Evolutionary conservation across 2,888 invertebrate species (phyloP), one percentile per base, ranked within the genome.

Genomic region (Meliscaeva auricollis): DNA sequence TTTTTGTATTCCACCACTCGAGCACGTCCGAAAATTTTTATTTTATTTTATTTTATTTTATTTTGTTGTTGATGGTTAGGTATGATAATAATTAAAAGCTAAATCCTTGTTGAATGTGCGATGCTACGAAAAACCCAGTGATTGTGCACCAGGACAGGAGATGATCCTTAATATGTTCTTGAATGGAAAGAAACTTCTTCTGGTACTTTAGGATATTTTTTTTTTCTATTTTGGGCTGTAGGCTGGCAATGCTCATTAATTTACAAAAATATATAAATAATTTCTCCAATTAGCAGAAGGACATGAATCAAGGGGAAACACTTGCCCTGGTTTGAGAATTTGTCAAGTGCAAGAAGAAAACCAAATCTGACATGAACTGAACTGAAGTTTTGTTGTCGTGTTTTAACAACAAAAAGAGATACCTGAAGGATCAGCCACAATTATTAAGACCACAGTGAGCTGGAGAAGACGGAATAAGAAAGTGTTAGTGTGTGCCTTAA

Each of bases 1-100:
- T 83, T 73, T 80, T 77, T 87, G 82, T 88, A 38, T 88, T 85
- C 87, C 79, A 78, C 83, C 88, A 88, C 88, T 88, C 85, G 75
- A 87, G 87, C 88, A 88, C 88, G 88, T 87, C 83, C 87, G 74
- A 87, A 83, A 87, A 79, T 87, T 82, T 80, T 81, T 38, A 9
- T 85, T 84, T 60, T n/a, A n/a, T 81, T 62, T 73, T 75, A 75
- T 81, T 62, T 73, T 75, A 75, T 56, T 56, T 17, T 35, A 60
- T 60, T 41, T 60, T 60, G 41, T 41, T 69, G 73, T 50, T 68
- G 76, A n/a, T n/a, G n/a, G n/a, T n/a, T n/a, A n/a, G n/a, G 76
- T 76, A 73, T 35, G 66, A 35, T 69, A 64, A 77, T 81, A 85
- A 81, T 85, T 85, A 81, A 81, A 84, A 75, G 69, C 70, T 54